A percentile compares a stretch with the other conserved stretches of the same genome.
These are phyloP conservation scores for Bombus turneri DNA, from an alignment of 1,140 invertebrate genomes.

Conservation along the genomic window DNA sequence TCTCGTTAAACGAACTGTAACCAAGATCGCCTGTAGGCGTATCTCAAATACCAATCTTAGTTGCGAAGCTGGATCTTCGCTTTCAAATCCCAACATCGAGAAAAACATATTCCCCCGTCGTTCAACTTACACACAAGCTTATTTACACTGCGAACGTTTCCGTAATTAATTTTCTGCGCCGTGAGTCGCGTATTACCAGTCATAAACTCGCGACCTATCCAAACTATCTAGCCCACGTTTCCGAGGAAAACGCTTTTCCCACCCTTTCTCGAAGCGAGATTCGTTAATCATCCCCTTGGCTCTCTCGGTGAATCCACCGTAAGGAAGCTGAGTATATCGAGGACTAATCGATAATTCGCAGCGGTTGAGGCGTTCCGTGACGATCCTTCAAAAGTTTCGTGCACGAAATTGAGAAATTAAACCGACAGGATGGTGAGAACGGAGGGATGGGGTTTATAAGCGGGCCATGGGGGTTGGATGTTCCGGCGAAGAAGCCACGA, in stretches of 20 bases:
- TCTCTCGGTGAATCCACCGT: not conserved
- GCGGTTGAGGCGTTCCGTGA: slow-evolving; percentile 1
- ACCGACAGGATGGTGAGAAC: not conserved
- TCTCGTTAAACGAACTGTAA: not conserved
- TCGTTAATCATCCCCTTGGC: slow-evolving; percentile 31
- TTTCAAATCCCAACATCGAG: no score
- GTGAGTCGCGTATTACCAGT: not conserved
- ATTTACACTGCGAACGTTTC: not conserved
- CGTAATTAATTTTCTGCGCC: slow-evolving; percentile 18
- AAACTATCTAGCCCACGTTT: not conserved
- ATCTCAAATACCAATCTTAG: not conserved
- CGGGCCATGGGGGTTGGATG: slow-evolving; percentile 25
- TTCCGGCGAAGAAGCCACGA: slow-evolving; percentile 4
- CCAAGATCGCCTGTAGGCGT: not conserved
- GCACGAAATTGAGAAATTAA: slow-evolving; percentile 60
- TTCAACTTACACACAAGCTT: no score
- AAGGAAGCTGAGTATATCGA: not conserved
- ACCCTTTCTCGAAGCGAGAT: not conserved
- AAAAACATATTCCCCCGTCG: not conserved
- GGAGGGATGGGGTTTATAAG: not conserved
- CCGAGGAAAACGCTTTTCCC: not conserved
- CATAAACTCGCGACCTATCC: not conserved
- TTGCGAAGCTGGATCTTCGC: not conserved
- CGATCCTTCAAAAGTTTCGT: slow-evolving; percentile 49
- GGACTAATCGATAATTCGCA: slow-evolving; percentile 17